A percentile compares a stretch with the other conserved stretches of the same genome.
phyloP scores from a whole-genome alignment of 1,140 invertebrate genomes.

The Heliconius hewitsoni region DNA sequence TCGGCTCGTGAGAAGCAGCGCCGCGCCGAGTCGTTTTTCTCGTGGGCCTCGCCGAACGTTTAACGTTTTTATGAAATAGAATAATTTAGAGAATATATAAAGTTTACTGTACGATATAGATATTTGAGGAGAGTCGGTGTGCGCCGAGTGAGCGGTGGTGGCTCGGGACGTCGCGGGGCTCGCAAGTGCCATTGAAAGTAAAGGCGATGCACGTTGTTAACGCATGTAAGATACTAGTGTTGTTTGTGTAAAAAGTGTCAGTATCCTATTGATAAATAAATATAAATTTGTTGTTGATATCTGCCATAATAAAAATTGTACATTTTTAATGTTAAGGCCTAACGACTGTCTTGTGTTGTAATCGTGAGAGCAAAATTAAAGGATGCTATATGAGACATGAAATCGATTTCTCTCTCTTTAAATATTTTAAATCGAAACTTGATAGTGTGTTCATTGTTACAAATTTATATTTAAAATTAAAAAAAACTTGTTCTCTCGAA shows the following conservation, averaged over 20 bases:
- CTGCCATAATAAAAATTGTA: constrained; percentile 79
- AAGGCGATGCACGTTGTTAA: constrained; percentile 51
- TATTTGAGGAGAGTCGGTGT: background rate
- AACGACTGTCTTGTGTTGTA: constrained; percentile 73
- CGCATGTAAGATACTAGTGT: constrained; percentile 66
- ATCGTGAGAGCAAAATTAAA: constrained; percentile 38
- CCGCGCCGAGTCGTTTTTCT: constrained; percentile 7
- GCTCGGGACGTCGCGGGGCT: constrained; percentile 20
- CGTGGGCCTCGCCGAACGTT: constrained; percentile 26
- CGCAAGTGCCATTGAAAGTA: constrained; percentile 61
- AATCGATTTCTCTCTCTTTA: constrained; percentile 51
- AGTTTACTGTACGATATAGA: constrained; percentile 34
- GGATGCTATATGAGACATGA: constrained; percentile 38
- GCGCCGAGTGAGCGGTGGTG: background rate
- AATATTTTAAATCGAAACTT: constrained; percentile 52
- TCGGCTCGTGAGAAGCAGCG: constrained; percentile 20
- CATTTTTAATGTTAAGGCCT: constrained; percentile 76
- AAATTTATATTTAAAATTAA: constrained; percentile 17
- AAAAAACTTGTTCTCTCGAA: background rate
- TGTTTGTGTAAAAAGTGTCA: constrained; percentile 74
- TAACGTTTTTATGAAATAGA: constrained; percentile 51
- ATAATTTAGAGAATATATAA: constrained; percentile 54
- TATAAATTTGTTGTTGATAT: constrained; percentile 77
- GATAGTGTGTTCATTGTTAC: constrained; percentile 54
- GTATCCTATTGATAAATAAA: constrained; percentile 71